Conservation (phyloP, 1,140 invertebrate genomes). For the Panulirus ornatus region DNA sequence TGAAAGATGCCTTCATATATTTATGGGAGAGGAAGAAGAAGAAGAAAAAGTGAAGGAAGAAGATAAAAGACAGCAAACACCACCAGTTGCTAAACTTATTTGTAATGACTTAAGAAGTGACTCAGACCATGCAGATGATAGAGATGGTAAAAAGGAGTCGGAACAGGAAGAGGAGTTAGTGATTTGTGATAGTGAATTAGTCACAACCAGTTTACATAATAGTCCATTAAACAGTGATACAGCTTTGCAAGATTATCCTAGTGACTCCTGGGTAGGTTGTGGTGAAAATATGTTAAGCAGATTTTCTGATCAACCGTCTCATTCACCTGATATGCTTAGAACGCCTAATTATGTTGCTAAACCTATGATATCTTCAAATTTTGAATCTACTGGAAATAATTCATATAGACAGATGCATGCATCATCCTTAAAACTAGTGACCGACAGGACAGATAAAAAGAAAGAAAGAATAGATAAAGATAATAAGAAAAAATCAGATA, state of each 20-base stretch:
- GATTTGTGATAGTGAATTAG: slow-evolving; percentile 60
- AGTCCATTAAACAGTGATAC: slow-evolving; percentile 36
- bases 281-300: slow-evolving; percentile 14
- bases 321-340: slow-evolving; percentile 21
- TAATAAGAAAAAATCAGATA: slow-evolving; percentile 59
- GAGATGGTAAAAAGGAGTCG: slow-evolving; percentile 37
- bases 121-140: slow-evolving; percentile 24
- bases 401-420: slow-evolving; percentile 41
- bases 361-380: slow-evolving; percentile 8
- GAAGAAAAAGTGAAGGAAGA: slow-evolving; percentile 6
- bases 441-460: slow-evolving; percentile 56
- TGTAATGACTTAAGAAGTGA: slow-evolving; percentile 1
- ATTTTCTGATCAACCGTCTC: slow-evolving; percentile 31
- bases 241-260: background rate
- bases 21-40: slow-evolving; percentile 51
- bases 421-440: slow-evolving; percentile 39
- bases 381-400: slow-evolving; percentile 8
- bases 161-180: slow-evolving; percentile 58
- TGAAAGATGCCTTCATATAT: slow-evolving; percentile 56
- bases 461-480: slow-evolving; percentile 55
- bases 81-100: background rate
- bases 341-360: slow-evolving; percentile 26
- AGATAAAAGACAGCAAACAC: background rate
- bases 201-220: slow-evolving; percentile 18
- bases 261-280: slow-evolving; percentile 27